Evolutionary conservation across 2,797 vertebrate species (phyloP).

Genomic region (Betta splendens): DNA sequence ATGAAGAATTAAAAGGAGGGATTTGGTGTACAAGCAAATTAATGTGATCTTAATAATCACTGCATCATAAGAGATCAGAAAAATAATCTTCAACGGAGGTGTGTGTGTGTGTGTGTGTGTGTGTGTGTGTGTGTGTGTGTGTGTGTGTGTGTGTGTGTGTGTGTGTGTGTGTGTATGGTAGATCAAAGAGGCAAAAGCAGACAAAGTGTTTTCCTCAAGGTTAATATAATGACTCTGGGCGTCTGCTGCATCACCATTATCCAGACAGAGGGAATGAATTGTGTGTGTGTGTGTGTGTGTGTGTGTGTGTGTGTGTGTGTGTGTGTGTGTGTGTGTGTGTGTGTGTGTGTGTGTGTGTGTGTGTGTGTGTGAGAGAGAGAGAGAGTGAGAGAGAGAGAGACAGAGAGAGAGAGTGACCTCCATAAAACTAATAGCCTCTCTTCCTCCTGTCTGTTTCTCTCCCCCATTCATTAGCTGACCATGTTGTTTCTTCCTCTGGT

Average conservation of each 20-base stretch:
- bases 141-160: background rate
- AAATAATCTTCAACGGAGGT: too few species aligned
- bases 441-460: background rate
- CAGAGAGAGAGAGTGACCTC: background rate
- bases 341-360: too few species aligned
- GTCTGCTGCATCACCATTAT: constrained; percentile 13
- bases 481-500: constrained; percentile 52
- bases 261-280: constrained; percentile 3
- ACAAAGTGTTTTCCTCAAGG: constrained; percentile 8
- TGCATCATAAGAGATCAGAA: background rate
- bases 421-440: background rate
- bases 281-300: too few species aligned
- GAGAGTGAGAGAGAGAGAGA: too few species aligned
- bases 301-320: too few species aligned
- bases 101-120: background rate
- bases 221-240: constrained; percentile 17
- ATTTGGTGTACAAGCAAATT: too few species aligned
- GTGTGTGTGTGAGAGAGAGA: too few species aligned
- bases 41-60: too few species aligned
- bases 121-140: too few species aligned
- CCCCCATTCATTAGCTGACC: constrained; percentile 21
- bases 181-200: background rate
- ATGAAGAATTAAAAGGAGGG: background rate
- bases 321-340: too few species aligned
- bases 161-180: constrained; percentile 3